Conservation (phyloP, 1,140 invertebrate species). For the Ceratosolen solmsi region DNA sequence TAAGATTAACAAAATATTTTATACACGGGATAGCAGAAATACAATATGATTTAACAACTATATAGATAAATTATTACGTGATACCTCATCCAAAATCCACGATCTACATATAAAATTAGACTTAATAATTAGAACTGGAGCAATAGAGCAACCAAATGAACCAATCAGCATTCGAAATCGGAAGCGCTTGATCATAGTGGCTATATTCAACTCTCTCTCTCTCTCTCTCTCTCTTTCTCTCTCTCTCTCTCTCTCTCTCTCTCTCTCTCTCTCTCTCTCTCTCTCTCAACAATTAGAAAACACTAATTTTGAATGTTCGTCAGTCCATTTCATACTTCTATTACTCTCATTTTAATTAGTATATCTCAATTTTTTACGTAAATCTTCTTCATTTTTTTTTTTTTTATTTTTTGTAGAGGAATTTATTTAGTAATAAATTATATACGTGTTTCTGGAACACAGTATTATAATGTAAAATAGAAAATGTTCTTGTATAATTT, state of each 20-base stretch:
- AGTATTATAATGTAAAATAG: neutral
- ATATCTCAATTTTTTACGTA: neutral
- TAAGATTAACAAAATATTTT: no score
- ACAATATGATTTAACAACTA: no score
- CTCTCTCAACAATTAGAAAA: neutral
- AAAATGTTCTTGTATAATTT: constrained; percentile 17
- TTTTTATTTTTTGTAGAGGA: neutral
- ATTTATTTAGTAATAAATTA: neutral
- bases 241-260: neutral
- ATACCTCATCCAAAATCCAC: no score
- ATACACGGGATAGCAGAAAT: no score
- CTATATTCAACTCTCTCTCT: neutral
- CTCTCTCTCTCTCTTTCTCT: neutral
- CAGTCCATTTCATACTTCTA: neutral
- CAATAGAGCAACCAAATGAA: neutral
- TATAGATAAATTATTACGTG: no score
- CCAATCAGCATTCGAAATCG: neutral
- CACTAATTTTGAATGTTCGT: neutral
- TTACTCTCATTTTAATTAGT: neutral
- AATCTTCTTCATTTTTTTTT: neutral
- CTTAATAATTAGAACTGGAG: neutral
- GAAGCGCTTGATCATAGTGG: neutral
- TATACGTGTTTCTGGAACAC: neutral
- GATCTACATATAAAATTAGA: no score
- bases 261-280: neutral